A percentile compares a stretch with the other conserved stretches of the same genome.
These are phyloP conservation scores for Athene cunicularia DNA, from an alignment of 2,113 vertebrate genomes.

Conservation along the genomic window DNA sequence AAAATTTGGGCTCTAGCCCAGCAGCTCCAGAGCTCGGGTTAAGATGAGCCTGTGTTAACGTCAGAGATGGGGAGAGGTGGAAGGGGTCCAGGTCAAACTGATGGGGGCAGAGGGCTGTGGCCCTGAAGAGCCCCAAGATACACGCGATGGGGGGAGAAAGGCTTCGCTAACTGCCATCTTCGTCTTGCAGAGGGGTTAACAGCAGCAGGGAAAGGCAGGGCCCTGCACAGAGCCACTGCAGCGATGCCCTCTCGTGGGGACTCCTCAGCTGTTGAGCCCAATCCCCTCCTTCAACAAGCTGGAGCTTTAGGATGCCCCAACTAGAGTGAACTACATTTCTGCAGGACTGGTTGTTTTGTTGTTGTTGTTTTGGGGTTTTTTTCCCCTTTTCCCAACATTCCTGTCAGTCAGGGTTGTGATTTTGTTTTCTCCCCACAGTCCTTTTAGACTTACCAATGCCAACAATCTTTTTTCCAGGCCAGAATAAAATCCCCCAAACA, in stretches of 20 bases:
- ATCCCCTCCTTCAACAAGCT: not conserved
- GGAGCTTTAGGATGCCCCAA: not conserved
- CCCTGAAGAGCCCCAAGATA: not conserved
- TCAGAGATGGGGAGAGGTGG: not conserved
- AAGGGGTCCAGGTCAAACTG: not conserved
- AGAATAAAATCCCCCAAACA: not conserved
- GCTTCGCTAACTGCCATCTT: not conserved
- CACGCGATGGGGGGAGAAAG: fast-evolving
- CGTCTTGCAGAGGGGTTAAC: not conserved
- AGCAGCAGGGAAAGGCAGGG: not conserved
- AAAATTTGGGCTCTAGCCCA: not conserved
- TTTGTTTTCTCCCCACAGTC: not conserved
- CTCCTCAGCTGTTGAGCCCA: not conserved
- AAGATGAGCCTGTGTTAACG: not conserved
- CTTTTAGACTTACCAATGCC: not conserved
- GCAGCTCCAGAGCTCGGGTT: not conserved
- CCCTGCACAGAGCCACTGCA: not conserved
- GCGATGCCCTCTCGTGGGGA: conserved; percentile 33
- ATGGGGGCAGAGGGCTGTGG: not conserved
- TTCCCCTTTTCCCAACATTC: not conserved
- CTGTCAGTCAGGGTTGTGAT: not conserved
- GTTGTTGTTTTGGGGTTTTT: not conserved
- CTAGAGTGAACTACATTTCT: not conserved
- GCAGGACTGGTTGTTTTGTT: not conserved
- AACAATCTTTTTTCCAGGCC: not conserved